Evolutionary conservation across 2,888 invertebrate genomes (phyloP).

Genomic region (Listrodromus nycthemerus): DNA sequence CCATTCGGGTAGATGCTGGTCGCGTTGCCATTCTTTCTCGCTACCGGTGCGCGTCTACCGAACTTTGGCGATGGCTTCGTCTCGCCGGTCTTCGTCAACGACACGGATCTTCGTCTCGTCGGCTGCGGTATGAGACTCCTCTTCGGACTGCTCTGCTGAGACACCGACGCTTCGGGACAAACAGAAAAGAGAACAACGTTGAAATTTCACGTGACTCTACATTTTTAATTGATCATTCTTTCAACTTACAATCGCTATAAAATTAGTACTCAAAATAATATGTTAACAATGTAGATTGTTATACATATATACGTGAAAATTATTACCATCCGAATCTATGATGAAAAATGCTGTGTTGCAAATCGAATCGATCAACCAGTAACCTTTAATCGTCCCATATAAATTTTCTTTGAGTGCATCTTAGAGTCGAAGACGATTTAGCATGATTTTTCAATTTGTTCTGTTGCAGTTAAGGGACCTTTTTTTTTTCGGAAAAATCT

Average conservation of each 20-base stretch:
- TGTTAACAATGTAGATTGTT: no score
- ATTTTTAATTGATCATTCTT: not conserved
- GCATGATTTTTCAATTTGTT: not conserved
- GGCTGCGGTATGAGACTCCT: constrained; percentile 81
- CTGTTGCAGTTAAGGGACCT: not conserved
- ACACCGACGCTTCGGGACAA: constrained; percentile 76
- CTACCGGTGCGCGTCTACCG: constrained; percentile 72
- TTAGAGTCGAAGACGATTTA: no score
- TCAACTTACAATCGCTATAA: no score
- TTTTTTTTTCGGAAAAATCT: not conserved
- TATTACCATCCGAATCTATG: no score
- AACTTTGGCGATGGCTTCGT: constrained; percentile 76
- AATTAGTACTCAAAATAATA: no score
- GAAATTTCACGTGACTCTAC: not conserved
- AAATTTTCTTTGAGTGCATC: no score
- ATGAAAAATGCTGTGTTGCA: no score
- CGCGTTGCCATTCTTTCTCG: constrained; percentile 34
- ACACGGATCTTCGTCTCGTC: constrained; percentile 76
- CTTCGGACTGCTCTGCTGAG: constrained; percentile 82
- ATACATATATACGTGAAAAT: no score
- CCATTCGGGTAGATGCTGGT: not conserved
- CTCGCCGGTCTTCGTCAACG: constrained; percentile 74
- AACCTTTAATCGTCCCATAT: no score
- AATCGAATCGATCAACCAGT: no score
- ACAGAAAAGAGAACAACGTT: not conserved